Evolutionary conservation across 1,140 invertebrate species (phyloP), one percentile per base, ranked within the genome.

Genomic region (Oryctes rhinoceros): DNA sequence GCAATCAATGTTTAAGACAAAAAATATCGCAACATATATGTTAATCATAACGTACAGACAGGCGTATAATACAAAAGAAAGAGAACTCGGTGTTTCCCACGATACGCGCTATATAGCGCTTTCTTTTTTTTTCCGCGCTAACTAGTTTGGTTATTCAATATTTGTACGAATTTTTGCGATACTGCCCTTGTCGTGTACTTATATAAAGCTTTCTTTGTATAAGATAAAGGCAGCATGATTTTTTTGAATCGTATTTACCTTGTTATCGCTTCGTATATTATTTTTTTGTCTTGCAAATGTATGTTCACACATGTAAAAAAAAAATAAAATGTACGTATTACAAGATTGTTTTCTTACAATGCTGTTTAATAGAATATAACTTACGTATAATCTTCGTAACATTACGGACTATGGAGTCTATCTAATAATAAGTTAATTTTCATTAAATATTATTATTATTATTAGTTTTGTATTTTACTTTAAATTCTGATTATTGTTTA

Each of bases 41-140:
- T n/a, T 59, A 18, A 59, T 59, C 3, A 6, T 59, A 59, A 59
- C 13, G 3, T 10, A 44, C 5, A 53, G 13, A 53, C 49, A 53
- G 11, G 3, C 49, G 49, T 53, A 18, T n/a, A 59, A 18, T 59
- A 59, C n/a, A 59, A 59, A 59, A 18, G 53, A 59, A 59, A 18
- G 53, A 59, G 53, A 59, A n/a, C 53, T 59, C 5, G 18, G n/a
- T n/a, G 53, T 59, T 59, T 59, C 53, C 53, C 53, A 59, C 53
- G 53, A 18, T 59, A 59, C 0, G n/a, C 2, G n/a, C 2, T 59
- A 18, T n/a, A 18, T 59, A 59, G 15, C 1, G 53, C 53, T 59
- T 18, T 59, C 53, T 1, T 59, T 59, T 18, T 49, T 59, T 59
- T 59, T 59, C 13, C 53, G 13, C 18, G 15, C 49, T 53, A 53